Conservation (phyloP, 2,113 vertebrate genomes). For the Rhinopithecus roxellana region DNA sequence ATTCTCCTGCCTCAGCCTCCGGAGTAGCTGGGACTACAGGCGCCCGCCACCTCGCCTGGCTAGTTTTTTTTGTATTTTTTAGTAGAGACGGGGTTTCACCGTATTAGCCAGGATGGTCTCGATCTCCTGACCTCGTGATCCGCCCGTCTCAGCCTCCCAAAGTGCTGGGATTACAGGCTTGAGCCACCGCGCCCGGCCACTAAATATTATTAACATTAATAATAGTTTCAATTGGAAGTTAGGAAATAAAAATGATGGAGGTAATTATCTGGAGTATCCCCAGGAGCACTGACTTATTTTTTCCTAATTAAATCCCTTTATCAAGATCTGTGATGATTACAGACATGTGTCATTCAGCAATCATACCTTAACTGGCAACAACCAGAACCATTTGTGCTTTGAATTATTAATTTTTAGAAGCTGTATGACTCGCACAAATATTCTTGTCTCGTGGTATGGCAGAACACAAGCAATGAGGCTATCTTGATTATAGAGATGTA, state of each 20-base stretch:
- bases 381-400: constrained; percentile 94
- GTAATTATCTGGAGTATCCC: not conserved
- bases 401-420: constrained; percentile 90
- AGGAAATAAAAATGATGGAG: constrained; percentile 9
- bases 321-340: not conserved
- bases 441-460: constrained; percentile 95
- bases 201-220: not conserved
- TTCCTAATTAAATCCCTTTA: not conserved
- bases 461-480: constrained; percentile 92
- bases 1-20: too few species aligned
- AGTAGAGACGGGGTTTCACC: too few species aligned
- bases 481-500: constrained; percentile 95
- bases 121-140: too few species aligned
- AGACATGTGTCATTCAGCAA: not conserved
- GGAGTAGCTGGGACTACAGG: too few species aligned
- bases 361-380: constrained; percentile 91
- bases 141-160: too few species aligned
- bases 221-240: not conserved
- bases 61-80: too few species aligned
- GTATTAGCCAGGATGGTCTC: too few species aligned
- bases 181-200: too few species aligned
- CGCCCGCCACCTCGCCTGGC: too few species aligned
- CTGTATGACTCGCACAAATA: constrained; percentile 95
- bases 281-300: not conserved
- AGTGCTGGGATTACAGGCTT: too few species aligned